Base-by-base conservation (phyloP, 2,797 vertebrate species). In the Paratrypauchen microcephalus region DNA sequence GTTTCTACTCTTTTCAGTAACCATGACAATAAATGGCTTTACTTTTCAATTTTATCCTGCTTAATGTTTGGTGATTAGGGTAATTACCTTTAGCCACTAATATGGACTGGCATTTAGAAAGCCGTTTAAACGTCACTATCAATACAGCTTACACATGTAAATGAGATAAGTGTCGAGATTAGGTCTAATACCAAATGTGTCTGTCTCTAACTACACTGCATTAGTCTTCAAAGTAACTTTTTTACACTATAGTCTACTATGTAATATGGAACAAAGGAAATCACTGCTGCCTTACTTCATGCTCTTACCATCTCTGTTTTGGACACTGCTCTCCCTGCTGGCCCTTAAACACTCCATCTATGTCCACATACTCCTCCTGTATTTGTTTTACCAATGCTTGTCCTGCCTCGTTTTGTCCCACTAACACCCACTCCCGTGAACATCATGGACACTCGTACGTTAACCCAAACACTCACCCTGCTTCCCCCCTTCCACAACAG, bases 401-500 rank as follows among this genome's bases (percentile, higher is more conserved):
- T 66, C 83, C 60, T 45, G 8, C 39, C 32, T 62, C 12, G 32
- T 69, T 36, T 50, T 70, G 26, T 50, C 16, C 50, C 78, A 69
- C 85, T 84, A 78, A 88, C 71, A 77, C 94, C 94, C 91, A 88
- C 76, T 73, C 80, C 67, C 88, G 1, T 50, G 28, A 23, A 71
- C 59, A 30, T 69, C 92, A 57, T 70, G 78, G 68, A 83, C 89
- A 86, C 83, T 80, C 79, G 60, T 82, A 80, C 69, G 24, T 69
- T 56, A 74, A 66, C 59, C 69, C 13, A 62, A 71, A 66, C 66
- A 70, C 67, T 70, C 66, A 69, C 70, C 68, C 56, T 45, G 59
- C 71, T 41, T 54, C 64, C 71, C 86, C 86, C 81, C 84, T 82
- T 78, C 82, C 79, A 73, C 81, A 89, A 85, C 96, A 97, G 95